Base-by-base conservation (phyloP, 2,113 vertebrate species). In the Rhadina sibilatrix region DNA sequence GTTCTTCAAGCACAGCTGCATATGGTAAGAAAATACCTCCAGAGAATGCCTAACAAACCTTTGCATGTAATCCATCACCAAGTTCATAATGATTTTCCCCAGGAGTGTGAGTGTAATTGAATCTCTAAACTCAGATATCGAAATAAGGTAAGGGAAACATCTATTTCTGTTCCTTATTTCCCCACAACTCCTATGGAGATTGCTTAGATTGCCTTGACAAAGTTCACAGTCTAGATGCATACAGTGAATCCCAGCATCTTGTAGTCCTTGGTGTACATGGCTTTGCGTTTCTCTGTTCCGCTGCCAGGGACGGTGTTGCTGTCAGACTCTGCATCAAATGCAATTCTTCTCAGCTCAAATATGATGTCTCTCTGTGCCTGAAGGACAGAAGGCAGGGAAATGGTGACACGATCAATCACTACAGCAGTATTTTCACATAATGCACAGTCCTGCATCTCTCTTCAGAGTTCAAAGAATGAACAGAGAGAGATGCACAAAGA, bases 231-330 rank as follows among this genome's bases (percentile, higher is more conserved):
- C 40, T 17, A 59, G 68, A 70, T 63, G 98, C 99, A 97, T 93
- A 99, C 99, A 52, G 98, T 99, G 91, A 99, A 99, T 53, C 99
- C 99, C 83, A 99, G 98, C 98, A 99, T 99, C 98, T 99, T 99
- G 98, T 99, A 99, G 98, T 99, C 99, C 98, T 99, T 99, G 50
- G 99, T 99, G 94, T 99, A 99, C 98, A 99, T 98, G 89, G 99
- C 99, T 98, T 99, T 99, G 91, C 99, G 98, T 78, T 99, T 99
- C 92, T 99, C 99, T 6, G 98, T 99, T 38, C 98, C 99, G 4
- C 97, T 96, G 33, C 98, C 98, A 4, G 98, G 95, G 59, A 95
- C 25, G 2, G 89, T 98, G 92, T 86, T 96, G 44, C 98, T 97
- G 83, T 99, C 99, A 14, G 98, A 98, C 85, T 99, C 99, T 18